Evolutionary conservation across 2,797 vertebrate genomes (phyloP).

Genomic region (Spinus olivaceus): DNA sequence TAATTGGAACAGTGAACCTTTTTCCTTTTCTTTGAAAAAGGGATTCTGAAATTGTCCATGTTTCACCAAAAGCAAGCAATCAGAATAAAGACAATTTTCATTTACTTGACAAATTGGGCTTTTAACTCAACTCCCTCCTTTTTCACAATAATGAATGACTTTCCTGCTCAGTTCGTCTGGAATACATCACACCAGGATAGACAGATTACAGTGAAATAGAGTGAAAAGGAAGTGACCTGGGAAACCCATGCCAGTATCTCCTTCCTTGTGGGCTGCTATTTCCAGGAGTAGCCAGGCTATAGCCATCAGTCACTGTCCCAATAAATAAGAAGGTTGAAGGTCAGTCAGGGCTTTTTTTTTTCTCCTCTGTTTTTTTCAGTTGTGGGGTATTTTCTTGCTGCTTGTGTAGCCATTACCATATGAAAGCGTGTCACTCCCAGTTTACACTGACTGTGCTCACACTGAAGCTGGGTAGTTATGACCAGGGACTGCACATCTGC

Average conservation of each 20-base stretch:
- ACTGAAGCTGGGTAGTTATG: neutral
- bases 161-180: neutral
- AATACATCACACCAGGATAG: neutral
- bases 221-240: neutral
- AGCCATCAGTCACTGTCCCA: neutral
- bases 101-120: slow-evolving; percentile 41
- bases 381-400: neutral
- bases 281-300: neutral
- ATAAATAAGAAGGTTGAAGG: neutral
- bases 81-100: slow-evolving; percentile 47
- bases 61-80: neutral
- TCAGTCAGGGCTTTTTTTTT: neutral
- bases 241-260: neutral
- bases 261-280: neutral
- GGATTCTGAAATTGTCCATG: neutral
- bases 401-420: neutral
- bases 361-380: neutral
- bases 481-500: neutral
- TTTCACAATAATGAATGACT: slow-evolving; percentile 8
- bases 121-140: neutral
- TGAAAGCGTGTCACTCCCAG: rapidly evolving
- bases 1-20: neutral
- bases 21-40: neutral
- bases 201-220: neutral
- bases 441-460: rapidly evolving